Base-by-base conservation (phyloP, 2,113 vertebrate species). In the Brachirus orientalis region DNA sequence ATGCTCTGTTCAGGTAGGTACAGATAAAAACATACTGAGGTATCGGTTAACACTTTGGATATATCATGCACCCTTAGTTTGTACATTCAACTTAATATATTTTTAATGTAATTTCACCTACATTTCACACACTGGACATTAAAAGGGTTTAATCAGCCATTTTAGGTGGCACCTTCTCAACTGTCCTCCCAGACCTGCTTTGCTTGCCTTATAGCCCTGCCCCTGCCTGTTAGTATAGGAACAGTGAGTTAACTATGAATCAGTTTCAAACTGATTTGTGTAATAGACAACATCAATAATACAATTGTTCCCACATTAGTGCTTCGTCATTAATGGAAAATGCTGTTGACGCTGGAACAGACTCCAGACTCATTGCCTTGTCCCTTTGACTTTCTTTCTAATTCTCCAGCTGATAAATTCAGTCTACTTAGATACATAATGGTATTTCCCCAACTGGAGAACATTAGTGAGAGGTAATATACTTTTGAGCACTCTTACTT, bases 391-490 rank as follows among this genome's bases (percentile, higher is more conserved):
- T 70, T 59, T 70, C 58, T 59, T 50, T 78, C 44, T 40, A 60
- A 57, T 62, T 74, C 46, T 45, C 79, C 36, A 36, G 41, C 57
- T 61, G 47, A 82, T 76, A 64, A 74, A 74, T 83, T 79, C 71
- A 60, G 57, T 64, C 73, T 65, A 45, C 76, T 48, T 14, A 7
- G 63, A 78, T 84, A 78, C 63, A 73, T 58, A 63, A 83, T 79
- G 79, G 67, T 72, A 13, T 62, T 50, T 17, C 17, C 82, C 80
- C 70, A 80, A 66, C 4, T 65, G 63, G 67, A 81, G 68, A 36
- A 68, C 61, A 84, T 80, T 82, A 77, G 62, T 60, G 58, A 57
- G 12, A 69, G 81, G 83, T 73, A 75, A 77, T 61, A 79, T 77
- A 79, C 65, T 78, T 79, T 75, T 80, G 73, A 22, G 72, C 71